phyloP scores from a whole-genome alignment of 2,888 invertebrate genomes.

The Orthosia cruda region DNA sequence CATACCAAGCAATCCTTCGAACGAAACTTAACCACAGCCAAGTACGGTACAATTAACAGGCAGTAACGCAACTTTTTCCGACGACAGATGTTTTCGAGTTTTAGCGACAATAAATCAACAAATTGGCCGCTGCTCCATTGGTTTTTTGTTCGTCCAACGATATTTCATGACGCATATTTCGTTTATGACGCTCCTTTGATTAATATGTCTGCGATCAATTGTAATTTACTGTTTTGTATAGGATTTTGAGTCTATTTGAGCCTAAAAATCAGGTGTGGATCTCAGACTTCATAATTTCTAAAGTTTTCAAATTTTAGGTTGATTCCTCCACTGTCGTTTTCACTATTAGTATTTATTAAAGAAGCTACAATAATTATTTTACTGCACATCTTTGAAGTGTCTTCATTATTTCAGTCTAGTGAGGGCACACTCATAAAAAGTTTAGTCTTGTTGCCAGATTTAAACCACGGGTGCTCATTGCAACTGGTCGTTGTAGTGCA shows the following conservation, averaged over 20 bases:
- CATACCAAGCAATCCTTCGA: not conserved
- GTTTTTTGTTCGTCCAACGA: conserved; percentile 80
- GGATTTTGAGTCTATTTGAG: not conserved
- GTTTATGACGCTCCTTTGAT: conserved; percentile 86
- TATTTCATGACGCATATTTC: conserved; percentile 87
- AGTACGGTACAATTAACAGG: conserved; percentile 73
- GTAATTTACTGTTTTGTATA: conserved; percentile 58
- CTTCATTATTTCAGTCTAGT: not conserved
- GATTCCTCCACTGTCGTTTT: no score
- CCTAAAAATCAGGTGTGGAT: not conserved
- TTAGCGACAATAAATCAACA: conserved; percentile 81
- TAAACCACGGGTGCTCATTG: not conserved
- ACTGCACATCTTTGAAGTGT: no score
- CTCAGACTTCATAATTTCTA: not conserved
- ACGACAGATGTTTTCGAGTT: conserved; percentile 82
- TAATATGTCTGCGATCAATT: conserved; percentile 83
- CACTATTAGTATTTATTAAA: no score
- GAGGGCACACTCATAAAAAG: not conserved
- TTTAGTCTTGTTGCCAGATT: not conserved
- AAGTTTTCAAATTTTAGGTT: not conserved
- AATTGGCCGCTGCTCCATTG: conserved; percentile 77
- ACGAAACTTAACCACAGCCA: conserved; percentile 65
- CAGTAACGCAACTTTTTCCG: conserved; percentile 70
- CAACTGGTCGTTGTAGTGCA: not conserved
- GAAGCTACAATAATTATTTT: no score